A percentile compares a stretch with the other conserved stretches of the same genome.
Conservation (phyloP, 2,113 vertebrate genomes). For the Barbus barbus region DNA sequence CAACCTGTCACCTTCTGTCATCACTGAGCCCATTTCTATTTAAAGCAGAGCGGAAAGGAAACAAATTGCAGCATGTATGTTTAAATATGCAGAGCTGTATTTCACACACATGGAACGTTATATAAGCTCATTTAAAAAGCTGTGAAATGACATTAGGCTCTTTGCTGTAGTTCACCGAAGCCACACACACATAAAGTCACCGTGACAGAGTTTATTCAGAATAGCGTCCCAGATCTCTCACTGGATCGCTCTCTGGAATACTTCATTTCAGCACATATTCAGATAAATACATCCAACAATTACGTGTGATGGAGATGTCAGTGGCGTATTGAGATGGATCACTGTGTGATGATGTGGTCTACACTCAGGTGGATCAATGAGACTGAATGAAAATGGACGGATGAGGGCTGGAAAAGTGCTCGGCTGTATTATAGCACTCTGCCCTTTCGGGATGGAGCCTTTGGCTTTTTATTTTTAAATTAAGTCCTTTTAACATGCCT, state of each 20-base stretch:
- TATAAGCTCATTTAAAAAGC: neutral
- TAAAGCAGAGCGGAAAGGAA: neutral
- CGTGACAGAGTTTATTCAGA: neutral
- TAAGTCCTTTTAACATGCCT: slow-evolving; percentile 40
- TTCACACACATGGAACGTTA: neutral
- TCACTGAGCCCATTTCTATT: neutral
- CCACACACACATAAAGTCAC: neutral
- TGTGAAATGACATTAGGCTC: neutral
- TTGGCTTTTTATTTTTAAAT: slow-evolving; percentile 45
- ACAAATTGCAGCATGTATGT: neutral
- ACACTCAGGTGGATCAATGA: slow-evolving; percentile 39
- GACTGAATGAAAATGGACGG: slow-evolving; percentile 36
- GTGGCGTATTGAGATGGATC: slow-evolving; percentile 30
- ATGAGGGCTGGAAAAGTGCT: slow-evolving; percentile 11
- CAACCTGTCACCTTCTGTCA: neutral
- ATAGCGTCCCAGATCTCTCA: slow-evolving; percentile 4
- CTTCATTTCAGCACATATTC: slow-evolving; percentile 21
- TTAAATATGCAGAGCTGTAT: neutral
- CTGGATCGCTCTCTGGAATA: too few relatives aligned
- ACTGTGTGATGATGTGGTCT: slow-evolving; percentile 1
- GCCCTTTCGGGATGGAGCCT: slow-evolving; percentile 19
- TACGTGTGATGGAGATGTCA: slow-evolving; percentile 29
- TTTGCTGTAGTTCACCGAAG: neutral
- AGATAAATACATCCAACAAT: slow-evolving; percentile 32
- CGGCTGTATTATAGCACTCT: slow-evolving; percentile 14